These are phyloP conservation scores for Polydrusus pterygomalis DNA, from an alignment of 2,888 invertebrate species.

Conservation along the genomic window DNA sequence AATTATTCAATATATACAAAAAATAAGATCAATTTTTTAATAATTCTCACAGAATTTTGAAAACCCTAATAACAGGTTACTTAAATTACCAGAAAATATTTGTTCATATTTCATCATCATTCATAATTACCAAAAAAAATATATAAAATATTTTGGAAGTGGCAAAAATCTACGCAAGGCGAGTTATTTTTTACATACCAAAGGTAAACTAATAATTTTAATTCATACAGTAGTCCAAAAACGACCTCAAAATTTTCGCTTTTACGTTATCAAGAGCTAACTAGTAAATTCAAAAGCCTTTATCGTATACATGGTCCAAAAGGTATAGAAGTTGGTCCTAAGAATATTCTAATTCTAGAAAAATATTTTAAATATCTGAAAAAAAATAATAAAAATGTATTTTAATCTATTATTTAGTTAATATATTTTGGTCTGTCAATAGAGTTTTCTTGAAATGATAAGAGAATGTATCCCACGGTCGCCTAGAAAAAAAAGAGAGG, in stretches of 20 bases:
- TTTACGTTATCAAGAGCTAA: not conserved
- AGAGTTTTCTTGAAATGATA: constrained; percentile 67
- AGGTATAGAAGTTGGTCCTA: not conserved
- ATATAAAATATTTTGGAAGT: too few species aligned
- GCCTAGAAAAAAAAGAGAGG: constrained; percentile 67
- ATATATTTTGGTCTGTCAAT: constrained; percentile 69
- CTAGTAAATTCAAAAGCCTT: constrained; percentile 1
- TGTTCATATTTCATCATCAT: too few species aligned
- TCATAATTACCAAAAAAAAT: too few species aligned
- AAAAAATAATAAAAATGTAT: not conserved
- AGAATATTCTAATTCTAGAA: constrained; percentile 11
- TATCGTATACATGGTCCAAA: constrained; percentile 25
- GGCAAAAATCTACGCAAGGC: too few species aligned
- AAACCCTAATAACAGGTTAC: too few species aligned
- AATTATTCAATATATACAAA: too few species aligned
- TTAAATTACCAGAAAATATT: too few species aligned
- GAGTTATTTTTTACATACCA: not conserved
- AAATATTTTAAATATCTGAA: constrained; percentile 9
- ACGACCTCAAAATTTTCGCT: not conserved
- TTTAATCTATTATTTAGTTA: constrained; percentile 59
- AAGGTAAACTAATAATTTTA: not conserved
- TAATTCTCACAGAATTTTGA: too few species aligned
- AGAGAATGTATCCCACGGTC: constrained; percentile 66
- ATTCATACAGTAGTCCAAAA: not conserved
- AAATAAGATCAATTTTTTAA: too few species aligned